Base-by-base conservation (phyloP, 1,140 invertebrate genomes). In the Philopotamus ludificatus region DNA sequence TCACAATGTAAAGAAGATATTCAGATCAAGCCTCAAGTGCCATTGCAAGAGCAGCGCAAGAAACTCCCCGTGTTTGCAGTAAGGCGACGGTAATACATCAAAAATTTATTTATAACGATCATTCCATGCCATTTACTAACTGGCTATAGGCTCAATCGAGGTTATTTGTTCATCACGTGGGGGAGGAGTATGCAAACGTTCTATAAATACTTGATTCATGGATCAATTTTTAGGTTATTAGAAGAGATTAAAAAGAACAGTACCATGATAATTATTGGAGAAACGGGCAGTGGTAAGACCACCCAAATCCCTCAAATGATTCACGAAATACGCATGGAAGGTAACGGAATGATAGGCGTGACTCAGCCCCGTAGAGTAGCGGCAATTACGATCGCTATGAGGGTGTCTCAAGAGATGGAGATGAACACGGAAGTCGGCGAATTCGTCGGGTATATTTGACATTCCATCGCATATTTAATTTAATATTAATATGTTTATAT, bases 211-310 rank as follows among this genome's bases (percentile, higher is more conserved):
- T 12, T 47, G 4, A 47, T 47, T 47, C 18, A 15, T 15, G 10
- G 20, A 39, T 63, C 28, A 39, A 39, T 16, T 25, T 63, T 73
- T 49, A 81, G 79, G 61, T 68, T 81, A 23, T 62, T 80, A 63
- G 77, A 78, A 73, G 79, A 81, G 70, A 76, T 81, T 62, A 76
- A 70, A 45, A 80, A 79, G 67, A 74, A 77, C 66, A 63, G 72
- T 22, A 78, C 77, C 28, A 78, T 98, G 15, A 99, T 99, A 71
- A 91, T 99, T 71, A 95, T 98, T 80, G 95, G 96, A 74, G 96
- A 99, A 82, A 98, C 94, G 50, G 93, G 96, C 10, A 95, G 93
- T 75, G 96, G 96, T 0, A 99, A 99, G 83, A 99, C 97, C 10
- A 99, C 97, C 55, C 97, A 94, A 75, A 91, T 93, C 71, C 90